A percentile compares a stretch with the other conserved stretches of the same genome.
Conservation (phyloP, 30 jellyfish, hydroid and myxozoan genomes). For the Phacellophora camtschatica region DNA sequence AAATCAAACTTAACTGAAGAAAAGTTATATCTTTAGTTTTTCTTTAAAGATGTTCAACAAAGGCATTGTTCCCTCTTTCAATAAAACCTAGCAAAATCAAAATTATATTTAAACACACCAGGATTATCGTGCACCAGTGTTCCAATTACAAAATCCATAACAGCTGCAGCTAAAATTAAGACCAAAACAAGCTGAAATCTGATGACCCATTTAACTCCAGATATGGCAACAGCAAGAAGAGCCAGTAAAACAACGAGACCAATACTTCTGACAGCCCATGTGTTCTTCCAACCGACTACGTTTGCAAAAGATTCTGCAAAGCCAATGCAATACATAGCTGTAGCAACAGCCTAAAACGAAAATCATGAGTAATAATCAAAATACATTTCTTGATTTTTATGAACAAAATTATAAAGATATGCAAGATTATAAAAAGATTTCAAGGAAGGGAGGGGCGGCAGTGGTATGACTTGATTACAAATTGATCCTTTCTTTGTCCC, state of each 20-base stretch:
- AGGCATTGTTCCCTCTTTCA: background rate
- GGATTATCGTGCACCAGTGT: constrained; percentile 77
- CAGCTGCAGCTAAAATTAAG: constrained; percentile 82
- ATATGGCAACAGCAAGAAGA: constrained; percentile 74
- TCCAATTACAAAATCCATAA: constrained; percentile 88
- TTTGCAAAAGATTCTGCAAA: constrained; percentile 85
- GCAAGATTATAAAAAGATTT: no score
- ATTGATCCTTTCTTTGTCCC: no score
- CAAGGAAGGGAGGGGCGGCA: no score
- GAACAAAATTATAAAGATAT: no score
- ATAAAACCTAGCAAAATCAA: background rate
- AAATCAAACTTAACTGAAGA: no score
- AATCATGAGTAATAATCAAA: no score
- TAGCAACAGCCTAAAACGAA: constrained; percentile 84
- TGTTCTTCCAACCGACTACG: constrained; percentile 73
- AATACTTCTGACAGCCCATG: constrained; percentile 90
- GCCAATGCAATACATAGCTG: constrained; percentile 97
- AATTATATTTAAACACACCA: constrained; percentile 28
- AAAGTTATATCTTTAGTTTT: no score
- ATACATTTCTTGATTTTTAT: no score
- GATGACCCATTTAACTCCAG: constrained; percentile 98
- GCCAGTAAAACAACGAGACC: constrained; percentile 64
- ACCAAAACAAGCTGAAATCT: constrained; percentile 91
- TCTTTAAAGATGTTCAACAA: no score
- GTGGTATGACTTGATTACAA: no score